Evolutionary conservation across 2,797 vertebrate genomes (phyloP).

Genomic region (Cheirogaleus major): DNA sequence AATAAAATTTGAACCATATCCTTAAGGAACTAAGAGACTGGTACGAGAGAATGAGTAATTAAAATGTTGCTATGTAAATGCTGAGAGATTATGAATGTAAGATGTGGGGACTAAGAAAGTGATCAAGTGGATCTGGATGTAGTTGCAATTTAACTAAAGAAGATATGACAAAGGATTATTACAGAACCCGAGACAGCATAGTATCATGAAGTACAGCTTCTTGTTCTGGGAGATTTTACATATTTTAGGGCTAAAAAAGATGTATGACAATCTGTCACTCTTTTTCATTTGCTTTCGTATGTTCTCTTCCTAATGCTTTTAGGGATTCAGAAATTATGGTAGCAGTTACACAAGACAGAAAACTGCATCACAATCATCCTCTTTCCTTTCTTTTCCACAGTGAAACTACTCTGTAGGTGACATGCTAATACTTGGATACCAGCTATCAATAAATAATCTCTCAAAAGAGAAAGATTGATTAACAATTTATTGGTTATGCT

Average conservation of each 20-base stretch:
- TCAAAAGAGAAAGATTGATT: neutral
- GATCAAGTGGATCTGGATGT: neutral
- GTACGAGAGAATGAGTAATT: neutral
- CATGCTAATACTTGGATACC: slow-evolving; percentile 9
- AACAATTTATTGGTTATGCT: neutral
- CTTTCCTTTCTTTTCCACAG: neutral
- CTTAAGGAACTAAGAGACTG: neutral
- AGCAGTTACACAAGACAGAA: neutral
- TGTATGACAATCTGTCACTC: neutral
- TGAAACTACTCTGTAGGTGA: neutral
- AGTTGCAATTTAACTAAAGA: neutral
- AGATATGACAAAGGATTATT: neutral
- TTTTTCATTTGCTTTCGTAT: slow-evolving; percentile 35
- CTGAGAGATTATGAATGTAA: neutral
- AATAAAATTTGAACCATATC: neutral
- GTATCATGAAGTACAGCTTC: neutral
- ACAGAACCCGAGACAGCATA: neutral
- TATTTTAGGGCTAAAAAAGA: neutral
- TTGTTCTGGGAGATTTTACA: neutral
- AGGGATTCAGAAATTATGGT: neutral
- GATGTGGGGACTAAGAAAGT: neutral
- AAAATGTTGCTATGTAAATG: neutral
- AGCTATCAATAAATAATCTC: neutral
- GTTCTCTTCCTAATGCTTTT: neutral
- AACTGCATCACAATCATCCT: neutral